Evolutionary conservation across 2,113 vertebrate species (phyloP), one percentile per base, ranked within the genome.

Genomic region (Psammodynastes pulverulentus): DNA sequence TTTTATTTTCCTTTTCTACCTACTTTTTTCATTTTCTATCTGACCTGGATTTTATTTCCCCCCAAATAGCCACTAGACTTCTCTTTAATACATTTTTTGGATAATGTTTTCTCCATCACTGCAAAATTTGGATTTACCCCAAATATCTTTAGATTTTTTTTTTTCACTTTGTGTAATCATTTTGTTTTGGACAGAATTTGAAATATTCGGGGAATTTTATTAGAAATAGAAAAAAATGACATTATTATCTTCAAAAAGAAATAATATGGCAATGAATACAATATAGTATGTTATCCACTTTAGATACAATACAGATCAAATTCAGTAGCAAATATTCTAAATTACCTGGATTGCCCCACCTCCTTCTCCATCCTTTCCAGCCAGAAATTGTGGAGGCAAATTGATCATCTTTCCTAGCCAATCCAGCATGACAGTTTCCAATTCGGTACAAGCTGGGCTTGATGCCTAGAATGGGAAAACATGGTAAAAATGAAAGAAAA

Each of bases 301-400:
- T 87, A 56, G 92, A 85, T 46, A 23, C 23, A 88, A n/a, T 0
- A 0, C 5, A 89, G 0, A 4, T 5, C 62, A 72, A 54, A 4
- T 39, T 49, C 84, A 23, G 24, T 19, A 29, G 26, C 72, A 85
- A 89, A 17, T 5, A 23, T 26, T 29, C 0, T 0, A 5, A 90
- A 90, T 96, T 96, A 99, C 99, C 98, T 99, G 99, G 96, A 99
- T 99, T 93, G 99, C 99, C 4, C 99, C 99, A 56, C 99, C 99
- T 21, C 99, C 99, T 79, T 96, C 95, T 4, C 98, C 98, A 0
- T 94, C 67, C 1, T 96, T 97, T 21, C 97, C 98, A 5, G 98
- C 98, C 94, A 99, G 94, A 96, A 99, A 99, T 0, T 96, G 96
- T n/a, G 98, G 97, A 0, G 99, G 99, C 89, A 99, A 97, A 48